Base-by-base conservation (phyloP, 2,113 vertebrate species). In the Choloepus hoffmanni region DNA sequence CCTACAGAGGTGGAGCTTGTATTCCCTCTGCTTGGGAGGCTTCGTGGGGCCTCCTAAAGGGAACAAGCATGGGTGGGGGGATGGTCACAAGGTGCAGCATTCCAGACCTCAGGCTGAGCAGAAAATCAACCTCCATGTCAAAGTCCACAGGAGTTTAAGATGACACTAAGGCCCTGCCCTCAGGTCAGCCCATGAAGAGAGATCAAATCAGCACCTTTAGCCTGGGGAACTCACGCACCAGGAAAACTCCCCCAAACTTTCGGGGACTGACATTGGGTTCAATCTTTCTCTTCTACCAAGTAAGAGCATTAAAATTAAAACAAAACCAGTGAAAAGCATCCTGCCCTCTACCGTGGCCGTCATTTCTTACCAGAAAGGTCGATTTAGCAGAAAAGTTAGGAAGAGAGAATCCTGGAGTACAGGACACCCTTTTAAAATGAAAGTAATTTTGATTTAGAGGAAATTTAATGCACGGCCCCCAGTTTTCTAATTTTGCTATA, bases 51-150 rank as follows among this genome's bases (percentile, higher is more conserved):
- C 45, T 74, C 8, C 14, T 18, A 24, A 50, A 18, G 26, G 67
- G 21, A 1, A 8, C 21, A 7, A 55, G 45, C 45, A 11, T 3
- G 68, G 58, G 23, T 23, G 63, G 11, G n/a, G 45, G 7, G 30
- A 15, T 4, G 21, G 48, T 14, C 43, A 30, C 1, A 1, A 3
- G 14, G 21, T 15, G 10, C 12, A 48, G 70, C 11, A 12, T 1
- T 28, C 68, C 16, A 21, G 3, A 21, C 33, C 10, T 83, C 30
- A 48, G 50, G 50, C 33, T 28, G 53, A 58, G 26, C 8, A 74
- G 43, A 74, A 50, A 50, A 14, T 21, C 0, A 28, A 36, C 40
- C 28, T 67, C 26, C 19, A 10, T 0, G 21, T 16, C 13, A 28
- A 23, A 11, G 63, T 65, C 73, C 53, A 23, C 11, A 16, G 63